Base-by-base conservation (phyloP, 2,888 invertebrate species). In the Drosophila setosimentum region DNA sequence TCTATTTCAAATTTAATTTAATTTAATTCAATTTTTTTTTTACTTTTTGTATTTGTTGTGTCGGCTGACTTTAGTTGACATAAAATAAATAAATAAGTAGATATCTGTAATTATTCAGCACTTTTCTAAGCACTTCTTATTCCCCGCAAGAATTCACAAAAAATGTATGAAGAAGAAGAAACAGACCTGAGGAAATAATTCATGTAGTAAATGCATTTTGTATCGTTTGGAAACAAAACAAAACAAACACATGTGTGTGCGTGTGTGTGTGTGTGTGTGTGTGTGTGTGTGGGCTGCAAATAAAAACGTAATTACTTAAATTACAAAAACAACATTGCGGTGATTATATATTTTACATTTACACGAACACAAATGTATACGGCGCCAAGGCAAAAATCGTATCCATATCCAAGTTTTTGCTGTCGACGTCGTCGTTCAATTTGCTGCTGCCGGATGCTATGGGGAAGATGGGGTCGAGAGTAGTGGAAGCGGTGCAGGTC, bases 331-430 rank as follows among this genome's bases (percentile, higher is more conserved):
- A 88, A 75, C 68, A 75, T 80, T 85, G 80, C 62, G 66, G 59
- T 89, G 83, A 87, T 83, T 88, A 80, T 73, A 85, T 68, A 89
- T 81, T 87, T 87, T 70, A 83, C 71, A 63, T 72, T 78, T 70
- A 67, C 77, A 69, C 68, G 33, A 21, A 24, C 30, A 49, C 13
- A n/a, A 33, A 21, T 5, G 35, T 58, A 57, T 48, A 58, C 67
- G 80, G 67, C 76, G 80, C 67, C 73, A 77, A 73, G 67, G 62
- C 80, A 63, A 32, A 49, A 49, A 29, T 49, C 70, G 40, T 68
- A 76, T 87, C 83, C 68, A 87, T 73, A 81, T 81, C 68, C 62
- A 57, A 77, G 55, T 71, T 70, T 86, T 80, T 51, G 55, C 67
- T 16, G 53, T 30, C 51, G 58, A 27, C 64, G 63, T 42, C 55